A percentile compares a stretch with the other conserved stretches of the same genome.
Conservation (phyloP, 64 coral and sea anemone species). For the Pocillopora verrucosa region DNA sequence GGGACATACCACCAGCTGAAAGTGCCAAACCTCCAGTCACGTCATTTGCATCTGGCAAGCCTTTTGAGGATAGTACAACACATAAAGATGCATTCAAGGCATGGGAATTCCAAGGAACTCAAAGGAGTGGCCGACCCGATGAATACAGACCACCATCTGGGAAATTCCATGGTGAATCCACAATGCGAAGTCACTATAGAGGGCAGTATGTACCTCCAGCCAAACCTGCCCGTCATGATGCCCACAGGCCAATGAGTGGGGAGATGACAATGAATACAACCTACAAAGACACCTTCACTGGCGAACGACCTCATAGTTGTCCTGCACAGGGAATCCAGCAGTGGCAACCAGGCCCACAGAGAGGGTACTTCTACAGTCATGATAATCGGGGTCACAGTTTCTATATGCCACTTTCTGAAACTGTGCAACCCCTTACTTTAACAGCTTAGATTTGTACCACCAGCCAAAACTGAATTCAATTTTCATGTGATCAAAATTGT, state of each 20-base stretch:
- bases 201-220: conserved; percentile 48
- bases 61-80: conserved; percentile 70
- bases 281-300: conserved; percentile 88
- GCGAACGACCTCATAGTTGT: conserved; percentile 68
- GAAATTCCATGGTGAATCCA: conserved; percentile 64
- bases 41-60: conserved; percentile 61
- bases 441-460: conserved; percentile 26
- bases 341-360: conserved; percentile 38
- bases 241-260: conserved; percentile 34
- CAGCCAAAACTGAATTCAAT: background rate
- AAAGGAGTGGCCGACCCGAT: conserved; percentile 37
- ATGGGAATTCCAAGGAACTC: conserved; percentile 32
- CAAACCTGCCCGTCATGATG: conserved; percentile 59
- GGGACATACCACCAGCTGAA: conserved; percentile 51
- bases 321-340: conserved; percentile 83
- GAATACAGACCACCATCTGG: conserved; percentile 70
- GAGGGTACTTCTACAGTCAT: conserved; percentile 82
- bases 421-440: conserved; percentile 63
- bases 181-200: conserved; percentile 72
- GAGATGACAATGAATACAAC: conserved; percentile 68
- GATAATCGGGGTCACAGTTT: conserved; percentile 82
- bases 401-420: conserved; percentile 70
- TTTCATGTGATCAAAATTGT: background rate
- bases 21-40: conserved; percentile 60
- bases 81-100: conserved; percentile 58